Base-by-base conservation (phyloP, 1,140 invertebrate genomes). In the Phortica variegata region DNA sequence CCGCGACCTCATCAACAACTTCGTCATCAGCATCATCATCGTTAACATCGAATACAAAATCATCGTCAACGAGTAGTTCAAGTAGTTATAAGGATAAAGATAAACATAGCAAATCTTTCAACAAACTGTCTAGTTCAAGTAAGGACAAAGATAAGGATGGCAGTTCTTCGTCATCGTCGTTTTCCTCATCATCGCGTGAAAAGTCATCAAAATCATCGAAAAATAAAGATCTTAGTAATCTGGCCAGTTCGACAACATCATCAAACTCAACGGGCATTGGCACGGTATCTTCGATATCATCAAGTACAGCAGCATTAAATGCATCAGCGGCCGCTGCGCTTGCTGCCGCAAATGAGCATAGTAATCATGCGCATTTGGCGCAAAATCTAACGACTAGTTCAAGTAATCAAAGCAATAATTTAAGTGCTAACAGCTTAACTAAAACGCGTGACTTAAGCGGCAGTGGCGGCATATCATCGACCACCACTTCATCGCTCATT, bases 361-460 rank as follows among this genome's bases (percentile, higher is more conserved):
- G 55, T 20, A 66, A 61, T 40, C 61, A 63, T 39, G 63, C 62
- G n/a, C 61, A 71, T 19, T n/a, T 43, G 16, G 38, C 15, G 5
- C 38, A 40, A 18, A 40, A 46, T 46, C 18, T 17, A 36, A 31
- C 16, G 12, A 40, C 16, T 7, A 40, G 18, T 15, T 19, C 33
- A 12, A 77, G 68, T n/a, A 65, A 68, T 38, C 76, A 77, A n/a
- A n/a, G n/a, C 62, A 75, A 78, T 41, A 70, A 55, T 49, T 56
- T 63, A 19, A 52, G 68, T 26, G 23, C 5, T 26, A 26, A 10
- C 10, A 10, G 23, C 10, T 26, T 10, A 6, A 26, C 5, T 26
- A 26, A 26, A 26, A 26, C 5, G 5, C 23, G 23, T 10, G 23
- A 26, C 10, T n/a, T n/a, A n/a, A n/a, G n/a, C n/a, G 23, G 5